Conservation (phyloP, 2,888 invertebrate genomes). For the Eustalomyia histrio region DNA sequence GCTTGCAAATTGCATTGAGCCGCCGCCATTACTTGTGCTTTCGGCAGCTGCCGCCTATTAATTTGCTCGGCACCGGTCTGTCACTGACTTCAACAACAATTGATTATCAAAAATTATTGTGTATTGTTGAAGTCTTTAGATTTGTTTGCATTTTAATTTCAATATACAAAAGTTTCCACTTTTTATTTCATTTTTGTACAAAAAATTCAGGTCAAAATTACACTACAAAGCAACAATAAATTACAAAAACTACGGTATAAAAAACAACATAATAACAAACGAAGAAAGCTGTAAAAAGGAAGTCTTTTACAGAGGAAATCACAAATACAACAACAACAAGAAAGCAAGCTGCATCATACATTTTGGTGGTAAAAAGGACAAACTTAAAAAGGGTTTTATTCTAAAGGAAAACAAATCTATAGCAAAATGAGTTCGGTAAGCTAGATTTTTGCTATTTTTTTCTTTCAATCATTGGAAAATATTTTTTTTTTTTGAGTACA, state of each 20-base stretch:
- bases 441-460: not conserved
- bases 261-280: slow-evolving; percentile 10
- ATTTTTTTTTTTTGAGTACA: slow-evolving; percentile 72
- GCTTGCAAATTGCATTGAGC: too few relatives aligned
- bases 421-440: slow-evolving; percentile 53
- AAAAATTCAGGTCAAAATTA: slow-evolving; percentile 19
- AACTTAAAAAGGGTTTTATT: not conserved
- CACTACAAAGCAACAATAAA: not conserved
- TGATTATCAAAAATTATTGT: slow-evolving; percentile 48
- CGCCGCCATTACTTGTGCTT: too few relatives aligned
- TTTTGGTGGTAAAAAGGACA: slow-evolving; percentile 6
- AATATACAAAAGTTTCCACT: slow-evolving; percentile 29
- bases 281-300: slow-evolving; percentile 1
- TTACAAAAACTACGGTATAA: not conserved
- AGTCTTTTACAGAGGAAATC: not conserved
- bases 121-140: slow-evolving; percentile 25
- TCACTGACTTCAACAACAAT: too few relatives aligned
- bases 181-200: slow-evolving; percentile 42
- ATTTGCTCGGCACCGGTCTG: too few relatives aligned
- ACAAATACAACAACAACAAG: slow-evolving; percentile 4
- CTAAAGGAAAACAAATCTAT: not conserved
- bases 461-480: too few relatives aligned
- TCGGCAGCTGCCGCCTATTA: too few relatives aligned
- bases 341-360: slow-evolving; percentile 10
- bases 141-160: slow-evolving; percentile 44